phyloP scores from a whole-genome alignment of 2,797 vertebrate genomes.

The Neolamprologus multifasciatus region DNA sequence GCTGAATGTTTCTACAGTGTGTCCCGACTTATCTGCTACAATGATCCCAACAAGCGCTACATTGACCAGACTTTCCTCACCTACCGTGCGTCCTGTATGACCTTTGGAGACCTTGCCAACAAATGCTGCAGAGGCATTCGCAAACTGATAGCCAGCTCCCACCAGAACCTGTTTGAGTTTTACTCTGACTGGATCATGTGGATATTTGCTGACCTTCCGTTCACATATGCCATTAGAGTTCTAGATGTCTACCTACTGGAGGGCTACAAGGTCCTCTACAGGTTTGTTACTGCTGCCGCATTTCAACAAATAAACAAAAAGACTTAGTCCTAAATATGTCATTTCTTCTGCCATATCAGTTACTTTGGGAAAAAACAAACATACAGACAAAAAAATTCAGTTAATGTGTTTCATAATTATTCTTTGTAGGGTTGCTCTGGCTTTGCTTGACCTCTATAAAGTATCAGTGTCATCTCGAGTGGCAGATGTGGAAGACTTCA shows the following conservation, averaged over 20 bases:
- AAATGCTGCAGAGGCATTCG: slow-evolving; percentile 85
- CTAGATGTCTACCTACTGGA: slow-evolving; percentile 85
- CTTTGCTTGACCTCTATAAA: slow-evolving; percentile 82
- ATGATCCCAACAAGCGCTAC: slow-evolving; percentile 79
- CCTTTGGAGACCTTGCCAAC: slow-evolving; percentile 87
- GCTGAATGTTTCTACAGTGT: slow-evolving; percentile 83
- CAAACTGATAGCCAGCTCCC: slow-evolving; percentile 79
- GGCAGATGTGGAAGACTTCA: slow-evolving; percentile 75
- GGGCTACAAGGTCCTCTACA: slow-evolving; percentile 88
- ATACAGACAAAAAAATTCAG: neutral
- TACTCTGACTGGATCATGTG: slow-evolving; percentile 87
- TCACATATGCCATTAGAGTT: slow-evolving; percentile 80
- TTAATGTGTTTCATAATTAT: neutral
- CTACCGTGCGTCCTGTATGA: slow-evolving; percentile 84
- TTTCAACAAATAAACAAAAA: neutral
- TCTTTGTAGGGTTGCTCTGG: slow-evolving; percentile 77
- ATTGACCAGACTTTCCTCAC: slow-evolving; percentile 84
- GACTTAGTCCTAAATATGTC: neutral
- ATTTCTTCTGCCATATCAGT: neutral
- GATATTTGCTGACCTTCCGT: slow-evolving; percentile 86
- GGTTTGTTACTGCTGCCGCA: slow-evolving; percentile 24
- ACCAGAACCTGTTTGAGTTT: slow-evolving; percentile 83
- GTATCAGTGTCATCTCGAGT: slow-evolving; percentile 70
- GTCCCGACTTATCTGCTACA: slow-evolving; percentile 78
- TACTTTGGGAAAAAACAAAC: neutral